phyloP scores from a whole-genome alignment of 2,888 invertebrate genomes.

The Microdon myrmicae region DNA sequence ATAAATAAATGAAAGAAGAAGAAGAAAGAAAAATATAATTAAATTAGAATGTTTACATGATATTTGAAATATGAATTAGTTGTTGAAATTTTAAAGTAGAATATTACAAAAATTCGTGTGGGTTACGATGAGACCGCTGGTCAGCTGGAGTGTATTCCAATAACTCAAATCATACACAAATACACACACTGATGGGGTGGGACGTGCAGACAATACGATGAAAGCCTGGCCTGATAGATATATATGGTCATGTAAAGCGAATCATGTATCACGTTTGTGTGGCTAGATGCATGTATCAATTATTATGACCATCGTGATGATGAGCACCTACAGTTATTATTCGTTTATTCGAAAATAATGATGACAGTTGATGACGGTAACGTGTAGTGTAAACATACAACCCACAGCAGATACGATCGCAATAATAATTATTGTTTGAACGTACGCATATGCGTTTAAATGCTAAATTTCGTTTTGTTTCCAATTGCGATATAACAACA shows the following conservation, averaged over 20 bases:
- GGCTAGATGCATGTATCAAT: slow-evolving; percentile 43
- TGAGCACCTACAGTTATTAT: slow-evolving; percentile 55
- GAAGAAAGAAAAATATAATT: background rate
- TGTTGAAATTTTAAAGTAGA: slow-evolving; percentile 10
- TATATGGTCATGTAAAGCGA: slow-evolving; percentile 44
- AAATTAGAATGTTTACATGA: slow-evolving; percentile 2
- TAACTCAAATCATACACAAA: slow-evolving; percentile 38
- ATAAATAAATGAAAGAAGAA: no score
- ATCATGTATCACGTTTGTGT: slow-evolving; percentile 29
- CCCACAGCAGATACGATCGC: no score
- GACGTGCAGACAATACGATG: slow-evolving; percentile 37
- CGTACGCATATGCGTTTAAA: no score
- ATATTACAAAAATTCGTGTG: slow-evolving; percentile 14
- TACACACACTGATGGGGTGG: slow-evolving; percentile 22
- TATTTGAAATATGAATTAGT: slow-evolving; percentile 3
- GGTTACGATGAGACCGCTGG: slow-evolving; percentile 31
- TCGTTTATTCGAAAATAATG: slow-evolving; percentile 55
- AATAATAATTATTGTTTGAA: no score
- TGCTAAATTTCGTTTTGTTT: no score
- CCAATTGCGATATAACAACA: no score
- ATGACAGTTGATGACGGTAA: slow-evolving; percentile 59
- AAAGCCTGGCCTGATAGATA: slow-evolving; percentile 41
- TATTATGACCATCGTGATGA: slow-evolving; percentile 49
- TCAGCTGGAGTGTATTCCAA: slow-evolving; percentile 35
- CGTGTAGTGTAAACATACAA: slow-evolving; percentile 57